A percentile compares a stretch with the other conserved stretches of the same genome.
phyloP scores from a whole-genome alignment of 2,888 invertebrate species.

The Yponomeuta malinellus region DNA sequence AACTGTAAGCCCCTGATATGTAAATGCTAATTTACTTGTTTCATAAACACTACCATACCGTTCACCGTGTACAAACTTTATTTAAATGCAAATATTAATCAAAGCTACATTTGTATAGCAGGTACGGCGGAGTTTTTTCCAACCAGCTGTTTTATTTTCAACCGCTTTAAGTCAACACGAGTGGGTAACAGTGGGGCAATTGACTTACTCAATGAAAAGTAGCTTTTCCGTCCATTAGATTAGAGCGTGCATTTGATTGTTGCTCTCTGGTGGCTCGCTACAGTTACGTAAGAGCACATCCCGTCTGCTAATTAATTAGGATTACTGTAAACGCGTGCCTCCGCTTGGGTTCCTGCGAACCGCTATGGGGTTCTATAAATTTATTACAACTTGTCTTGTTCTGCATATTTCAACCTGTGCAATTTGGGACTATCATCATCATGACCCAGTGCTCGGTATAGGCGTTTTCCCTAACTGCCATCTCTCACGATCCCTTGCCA shows the following conservation, averaged over 20 bases:
- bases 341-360: neutral
- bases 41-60: no score
- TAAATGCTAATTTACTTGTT: no score
- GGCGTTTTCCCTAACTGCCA: no score
- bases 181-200: neutral
- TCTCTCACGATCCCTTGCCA: no score
- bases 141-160: neutral
- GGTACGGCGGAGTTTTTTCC: neutral
- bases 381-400: neutral
- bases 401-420: neutral
- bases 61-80: neutral
- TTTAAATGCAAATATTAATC: slow-evolving; percentile 1
- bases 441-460: no score
- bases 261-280: neutral
- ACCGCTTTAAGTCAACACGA: slow-evolving; percentile 8
- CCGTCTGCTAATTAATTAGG: slow-evolving; percentile 66
- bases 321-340: slow-evolving; percentile 40
- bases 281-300: slow-evolving; percentile 35
- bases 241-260: neutral
- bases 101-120: neutral
- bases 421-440: no score
- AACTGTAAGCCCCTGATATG: no score
- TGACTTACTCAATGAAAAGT: neutral
- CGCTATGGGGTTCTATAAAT: neutral
- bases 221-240: neutral